Base-by-base conservation (phyloP, 1,140 invertebrate genomes). In the Orchesella cincta region DNA sequence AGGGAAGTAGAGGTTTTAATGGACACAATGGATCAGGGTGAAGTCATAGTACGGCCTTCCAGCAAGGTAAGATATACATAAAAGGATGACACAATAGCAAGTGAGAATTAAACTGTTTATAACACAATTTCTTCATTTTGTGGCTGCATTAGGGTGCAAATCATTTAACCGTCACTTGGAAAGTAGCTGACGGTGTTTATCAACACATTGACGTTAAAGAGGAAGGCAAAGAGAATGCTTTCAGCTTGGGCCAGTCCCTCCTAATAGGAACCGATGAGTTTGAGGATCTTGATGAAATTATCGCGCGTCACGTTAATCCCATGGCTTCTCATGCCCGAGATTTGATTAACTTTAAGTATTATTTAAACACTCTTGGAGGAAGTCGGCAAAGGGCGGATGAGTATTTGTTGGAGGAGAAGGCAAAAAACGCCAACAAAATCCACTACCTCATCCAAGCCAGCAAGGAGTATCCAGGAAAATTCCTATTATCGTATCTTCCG, bases 281-380 rank as follows among this genome's bases (percentile, higher is more conserved):
- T 86, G 98, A 99, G 88, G 98, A 99, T 87, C 86, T 99, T 20
- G 98, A 99, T 87, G 98, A 99, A 92, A 99, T 99, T 64, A 95
- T 99, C 46, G 97, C 97, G 0, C 90, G 97, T 16, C 90, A 98
- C 85, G 92, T 99, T 3, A 96, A 94, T 80, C 98, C 97, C 0
- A 98, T 99, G 95, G 96, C 97, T 1, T 89, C 91, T 0, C 92
- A 93, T 84, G 95, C 94, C 0, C 89, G 95, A 0, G 97, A 99
- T 84, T 88, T 99, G 33, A 86, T 97, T 18, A 90, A 91, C 28
- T 98, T 97, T 85, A 97, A 96, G 84, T 98, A 98, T 84, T 98
- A 92, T 84, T 91, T 91, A 81, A 88, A 91, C 64, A 86, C 90
- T 18, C 88, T 91, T 36, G 88, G 88, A 54, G 92, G 92, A n/a